These are phyloP conservation scores for Monochamus saltuarius DNA, from an alignment of 1,140 invertebrate species.

Conservation along the genomic window DNA sequence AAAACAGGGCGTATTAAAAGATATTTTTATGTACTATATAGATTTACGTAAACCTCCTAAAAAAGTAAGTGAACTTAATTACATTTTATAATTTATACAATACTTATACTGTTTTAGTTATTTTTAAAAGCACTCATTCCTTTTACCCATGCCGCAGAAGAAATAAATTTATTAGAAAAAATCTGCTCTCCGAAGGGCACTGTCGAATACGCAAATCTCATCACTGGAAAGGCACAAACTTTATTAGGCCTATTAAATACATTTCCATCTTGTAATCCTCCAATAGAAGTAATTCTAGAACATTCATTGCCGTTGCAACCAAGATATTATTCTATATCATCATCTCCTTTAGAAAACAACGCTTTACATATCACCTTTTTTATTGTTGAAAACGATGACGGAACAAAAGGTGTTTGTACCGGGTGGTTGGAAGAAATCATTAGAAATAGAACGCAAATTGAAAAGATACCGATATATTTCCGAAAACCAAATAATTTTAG, in stretches of 20 bases:
- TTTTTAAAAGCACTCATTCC: slow-evolving; percentile 63
- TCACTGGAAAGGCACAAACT: slow-evolving; percentile 57
- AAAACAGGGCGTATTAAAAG: slow-evolving; percentile 46
- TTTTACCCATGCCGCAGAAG: slow-evolving; percentile 60
- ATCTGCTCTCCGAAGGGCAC: slow-evolving; percentile 67
- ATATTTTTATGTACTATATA: slow-evolving; percentile 51
- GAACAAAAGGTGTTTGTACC: slow-evolving; percentile 66
- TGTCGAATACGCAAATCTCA: slow-evolving; percentile 60
- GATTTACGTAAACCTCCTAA: slow-evolving; percentile 53
- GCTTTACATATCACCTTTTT: slow-evolving; percentile 70
- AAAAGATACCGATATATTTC: slow-evolving; percentile 61
- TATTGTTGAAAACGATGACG: slow-evolving; percentile 57
- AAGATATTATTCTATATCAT: slow-evolving; percentile 78
- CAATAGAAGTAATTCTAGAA: slow-evolving; percentile 67
- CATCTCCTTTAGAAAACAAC: slow-evolving; percentile 57
- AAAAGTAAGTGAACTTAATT: slow-evolving; percentile 50
- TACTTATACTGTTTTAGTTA: slow-evolving; percentile 54
- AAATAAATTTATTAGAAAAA: slow-evolving; percentile 64
- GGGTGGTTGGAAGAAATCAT: slow-evolving; percentile 60
- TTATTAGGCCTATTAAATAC: slow-evolving; percentile 67
- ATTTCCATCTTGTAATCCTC: slow-evolving; percentile 65
- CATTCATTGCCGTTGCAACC: slow-evolving; percentile 72
- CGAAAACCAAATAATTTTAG: slow-evolving; percentile 61
- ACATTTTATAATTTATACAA: slow-evolving; percentile 27
- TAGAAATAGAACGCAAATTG: slow-evolving; percentile 30